These are phyloP conservation scores for Sarcophaga peregrina DNA, from an alignment of 1,140 invertebrate genomes.

Conservation along the genomic window DNA sequence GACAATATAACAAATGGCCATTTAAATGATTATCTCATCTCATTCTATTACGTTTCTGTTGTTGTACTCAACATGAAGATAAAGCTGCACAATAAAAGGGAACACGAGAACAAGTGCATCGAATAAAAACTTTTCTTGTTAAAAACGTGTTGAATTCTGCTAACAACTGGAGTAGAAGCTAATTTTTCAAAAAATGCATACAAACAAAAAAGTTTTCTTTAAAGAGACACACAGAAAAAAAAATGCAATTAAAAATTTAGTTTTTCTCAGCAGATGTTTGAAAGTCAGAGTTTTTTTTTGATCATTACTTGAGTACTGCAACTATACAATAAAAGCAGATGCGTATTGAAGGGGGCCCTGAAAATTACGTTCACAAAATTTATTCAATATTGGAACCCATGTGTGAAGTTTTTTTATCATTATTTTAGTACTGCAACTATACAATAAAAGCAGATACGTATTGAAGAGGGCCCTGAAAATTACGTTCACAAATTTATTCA, in stretches of 20 bases:
- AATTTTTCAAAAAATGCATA: not conserved
- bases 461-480: not conserved
- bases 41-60: not conserved
- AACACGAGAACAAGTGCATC: not conserved
- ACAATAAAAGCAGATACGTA: not conserved
- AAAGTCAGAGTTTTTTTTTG: not conserved
- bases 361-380: not conserved
- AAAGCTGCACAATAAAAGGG: not conserved
- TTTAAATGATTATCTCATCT: conserved; percentile 4
- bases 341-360: not conserved
- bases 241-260: not conserved
- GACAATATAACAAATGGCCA: not conserved
- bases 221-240: not conserved
- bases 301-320: not conserved
- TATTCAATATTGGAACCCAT: too few relatives aligned
- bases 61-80: not conserved
- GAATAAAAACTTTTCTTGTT: conserved; percentile 3
- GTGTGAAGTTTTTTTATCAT: not conserved
- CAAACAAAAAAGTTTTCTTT: not conserved
- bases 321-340: not conserved
- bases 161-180: conserved; percentile 10
- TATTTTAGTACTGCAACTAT: not conserved
- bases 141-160: conserved; percentile 17
- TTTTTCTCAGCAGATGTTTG: conserved; percentile 6
- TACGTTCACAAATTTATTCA: too few relatives aligned